A percentile compares a stretch with the other conserved stretches of the same genome.
Conservation (phyloP, 1,140 invertebrate species). For the fruit fly (Drosophila melanogaster) region Release_6_plus_ISO1_MT NC_004354.4:15215501-15216000, state of each 20-base stretch:
- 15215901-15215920: constrained; percentile 74
- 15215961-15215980: constrained; percentile 78
- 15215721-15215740: constrained; percentile 50
- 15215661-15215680: neutral
- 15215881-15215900: constrained; percentile 78
- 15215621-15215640: constrained; percentile 62
- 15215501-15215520: constrained; percentile 55
- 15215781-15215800: constrained; percentile 77
- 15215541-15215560: neutral
- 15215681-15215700: neutral
- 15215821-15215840: neutral
- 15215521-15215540: constrained; percentile 1
- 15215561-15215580: constrained; percentile 10
- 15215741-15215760: constrained; percentile 9
- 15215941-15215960: constrained; percentile 71
- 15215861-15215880: constrained; percentile 22
- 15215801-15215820: constrained; percentile 31
- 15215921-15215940: constrained; percentile 64
- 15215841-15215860: neutral
- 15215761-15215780: constrained; percentile 54
- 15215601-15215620: constrained; percentile 69
- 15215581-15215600: constrained; percentile 62
- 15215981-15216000: constrained; percentile 47
- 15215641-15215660: neutral
- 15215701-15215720: neutral